Base-by-base conservation (phyloP, 2,888 invertebrate genomes). In the Boloria euphrosyne region DNA sequence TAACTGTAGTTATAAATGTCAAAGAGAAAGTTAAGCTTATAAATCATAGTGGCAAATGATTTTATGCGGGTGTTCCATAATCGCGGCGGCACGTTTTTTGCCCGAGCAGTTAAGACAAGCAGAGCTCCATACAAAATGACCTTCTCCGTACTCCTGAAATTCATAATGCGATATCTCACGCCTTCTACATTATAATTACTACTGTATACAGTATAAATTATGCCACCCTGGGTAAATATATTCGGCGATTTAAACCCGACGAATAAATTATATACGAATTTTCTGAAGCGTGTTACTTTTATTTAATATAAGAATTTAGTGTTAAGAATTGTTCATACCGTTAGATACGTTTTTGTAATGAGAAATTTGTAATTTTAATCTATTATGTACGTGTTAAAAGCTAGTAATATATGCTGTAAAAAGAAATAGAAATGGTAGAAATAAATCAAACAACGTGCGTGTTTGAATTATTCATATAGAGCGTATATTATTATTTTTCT, bases 1-100 rank as follows among this genome's bases (percentile, higher is more conserved):
- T 53, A 63, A 44, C 31, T 38, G 31, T 7, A 38, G 10, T 27
- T 55, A 18, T 49, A 50, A 27, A 51, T 50, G 50, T 58, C 69
- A 67, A 67, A 62, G 67, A 69, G 38, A 58, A 69, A 16, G 67
- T 69, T 65, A 59, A 62, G 50, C 64, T 31, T 60, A 63, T 67
- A 69, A 67, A 67, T 67, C 61, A 69, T n/a, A 57, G 14, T 16
- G 46, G 64, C 53, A 54, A 67, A 62, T 65, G 54, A 65, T 61
- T 65, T 62, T 46, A 51, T 54, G 67, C 18, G 62, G 58, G 58
- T 67, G 62, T 64, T 16, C 53, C 61, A 44, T 49, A 38, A 62
- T 49, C 38, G 52, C 38, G 47, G 65, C 10, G 17, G 53, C 53
- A 61, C 69, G 69, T 69, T 67, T 58, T 50, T 50, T n/a, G 64